These are phyloP conservation scores for Helicoverpa zea DNA, from an alignment of 1,140 invertebrate genomes.

Conservation along the genomic window DNA sequence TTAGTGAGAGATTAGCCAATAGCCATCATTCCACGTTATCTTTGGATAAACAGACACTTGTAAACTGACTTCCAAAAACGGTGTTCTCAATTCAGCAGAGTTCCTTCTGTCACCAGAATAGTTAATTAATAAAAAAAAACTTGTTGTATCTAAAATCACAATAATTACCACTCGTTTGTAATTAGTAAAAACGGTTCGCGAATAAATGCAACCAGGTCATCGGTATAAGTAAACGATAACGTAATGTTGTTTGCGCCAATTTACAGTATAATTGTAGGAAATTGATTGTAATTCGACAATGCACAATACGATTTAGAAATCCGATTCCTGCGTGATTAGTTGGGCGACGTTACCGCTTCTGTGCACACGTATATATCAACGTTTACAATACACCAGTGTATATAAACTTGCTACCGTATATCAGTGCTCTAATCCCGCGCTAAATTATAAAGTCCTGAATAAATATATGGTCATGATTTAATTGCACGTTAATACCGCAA, in stretches of 20 bases:
- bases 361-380: slow-evolving; percentile 27
- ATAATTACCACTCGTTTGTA: background rate
- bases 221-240: slow-evolving; percentile 19
- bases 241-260: slow-evolving; percentile 41
- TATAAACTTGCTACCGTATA: slow-evolving; percentile 13
- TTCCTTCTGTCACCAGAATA: no score
- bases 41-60: no score
- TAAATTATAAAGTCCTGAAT: slow-evolving; percentile 6
- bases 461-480: slow-evolving; percentile 8
- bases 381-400: slow-evolving; percentile 7
- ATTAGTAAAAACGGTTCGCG: slow-evolving; percentile 7
- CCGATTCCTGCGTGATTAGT: slow-evolving; percentile 43
- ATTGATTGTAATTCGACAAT: slow-evolving; percentile 52
- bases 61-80: no score
- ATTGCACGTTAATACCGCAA: slow-evolving; percentile 33
- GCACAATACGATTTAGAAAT: slow-evolving; percentile 50
- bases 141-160: background rate
- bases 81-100: no score
- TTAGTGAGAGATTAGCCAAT: no score
- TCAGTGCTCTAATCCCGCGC: slow-evolving; percentile 12
- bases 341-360: slow-evolving; percentile 24
- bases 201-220: slow-evolving; percentile 37
- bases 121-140: no score
- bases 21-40: no score
- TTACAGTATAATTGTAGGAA: slow-evolving; percentile 50